Conservation (phyloP, 2,797 vertebrate genomes). For the Xiphorhynchus erythropygius region DNA sequence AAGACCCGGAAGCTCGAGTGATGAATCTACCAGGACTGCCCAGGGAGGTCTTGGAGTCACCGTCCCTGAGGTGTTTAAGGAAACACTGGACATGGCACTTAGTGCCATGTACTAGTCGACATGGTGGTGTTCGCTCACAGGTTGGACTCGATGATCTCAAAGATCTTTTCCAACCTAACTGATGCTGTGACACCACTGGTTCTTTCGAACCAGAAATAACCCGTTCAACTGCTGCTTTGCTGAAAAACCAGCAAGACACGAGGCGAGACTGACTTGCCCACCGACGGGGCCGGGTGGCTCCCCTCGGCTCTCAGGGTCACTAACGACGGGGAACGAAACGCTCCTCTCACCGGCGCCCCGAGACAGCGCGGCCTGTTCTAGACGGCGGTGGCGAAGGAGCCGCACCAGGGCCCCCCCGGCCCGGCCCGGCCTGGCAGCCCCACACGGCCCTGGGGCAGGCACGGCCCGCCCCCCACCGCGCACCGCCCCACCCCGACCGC, state of each 20-base stretch:
- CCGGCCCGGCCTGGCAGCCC: neutral
- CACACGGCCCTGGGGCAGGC: too few relatives aligned
- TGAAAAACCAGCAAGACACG: accelerated
- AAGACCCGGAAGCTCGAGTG: neutral
- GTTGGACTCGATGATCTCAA: neutral
- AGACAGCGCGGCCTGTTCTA: neutral
- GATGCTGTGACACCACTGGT: neutral
- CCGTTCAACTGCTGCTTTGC: neutral
- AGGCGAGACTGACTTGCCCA: accelerated
- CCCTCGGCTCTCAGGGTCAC: neutral
- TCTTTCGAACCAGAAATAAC: neutral
- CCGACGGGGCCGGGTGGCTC: too few relatives aligned
- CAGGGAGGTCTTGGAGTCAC: neutral
- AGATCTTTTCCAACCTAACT: neutral
- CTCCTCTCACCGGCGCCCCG: accelerated
- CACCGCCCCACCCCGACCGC: too few relatives aligned
- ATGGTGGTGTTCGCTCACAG: neutral
- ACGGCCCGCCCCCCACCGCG: neutral
- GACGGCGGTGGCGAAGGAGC: accelerated
- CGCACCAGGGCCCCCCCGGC: neutral
- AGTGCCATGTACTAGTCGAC: neutral
- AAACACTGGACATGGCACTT: neutral
- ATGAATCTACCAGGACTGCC: too few relatives aligned
- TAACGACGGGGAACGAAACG: accelerated
- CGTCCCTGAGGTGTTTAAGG: neutral